phyloP scores from a whole-genome alignment of 2,113 vertebrate species.

The Galeopterus variegatus region DNA sequence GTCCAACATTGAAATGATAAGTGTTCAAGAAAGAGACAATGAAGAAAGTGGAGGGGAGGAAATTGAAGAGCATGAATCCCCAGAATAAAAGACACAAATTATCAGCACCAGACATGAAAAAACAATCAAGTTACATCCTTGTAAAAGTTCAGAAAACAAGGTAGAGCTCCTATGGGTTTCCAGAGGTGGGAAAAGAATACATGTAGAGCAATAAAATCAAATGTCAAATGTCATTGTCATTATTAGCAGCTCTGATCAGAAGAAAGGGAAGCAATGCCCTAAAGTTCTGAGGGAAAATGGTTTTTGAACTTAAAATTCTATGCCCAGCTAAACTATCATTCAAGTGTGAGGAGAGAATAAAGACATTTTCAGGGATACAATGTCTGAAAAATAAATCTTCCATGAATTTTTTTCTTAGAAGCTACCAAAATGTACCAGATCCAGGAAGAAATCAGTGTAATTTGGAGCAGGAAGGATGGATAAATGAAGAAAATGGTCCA shows the following conservation, averaged over 20 bases:
- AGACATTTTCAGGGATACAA: not conserved
- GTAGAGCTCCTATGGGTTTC: not conserved
- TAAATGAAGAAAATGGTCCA: not conserved
- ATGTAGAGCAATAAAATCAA: not conserved
- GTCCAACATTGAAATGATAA: not conserved
- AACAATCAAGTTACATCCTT: not conserved
- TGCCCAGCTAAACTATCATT: not conserved
- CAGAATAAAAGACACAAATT: not conserved
- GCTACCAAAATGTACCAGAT: not conserved
- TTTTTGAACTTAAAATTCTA: slow-evolving; percentile 6
- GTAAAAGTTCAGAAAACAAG: not conserved
- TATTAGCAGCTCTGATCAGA: not conserved
- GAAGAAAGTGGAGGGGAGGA: not conserved
- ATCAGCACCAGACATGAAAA: not conserved
- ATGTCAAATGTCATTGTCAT: not conserved
- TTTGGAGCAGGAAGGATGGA: not conserved
- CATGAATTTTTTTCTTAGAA: not conserved
- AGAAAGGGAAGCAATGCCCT: not conserved
- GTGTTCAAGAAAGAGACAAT: not conserved
- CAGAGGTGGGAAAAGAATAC: not conserved
- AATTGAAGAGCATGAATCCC: not conserved
- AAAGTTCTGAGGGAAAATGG: not conserved
- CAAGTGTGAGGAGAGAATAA: not conserved
- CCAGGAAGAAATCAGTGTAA: not conserved
- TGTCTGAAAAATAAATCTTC: not conserved